phyloP scores from a whole-genome alignment of 2,797 vertebrate species.

The Cyclura pinguis region DNA sequence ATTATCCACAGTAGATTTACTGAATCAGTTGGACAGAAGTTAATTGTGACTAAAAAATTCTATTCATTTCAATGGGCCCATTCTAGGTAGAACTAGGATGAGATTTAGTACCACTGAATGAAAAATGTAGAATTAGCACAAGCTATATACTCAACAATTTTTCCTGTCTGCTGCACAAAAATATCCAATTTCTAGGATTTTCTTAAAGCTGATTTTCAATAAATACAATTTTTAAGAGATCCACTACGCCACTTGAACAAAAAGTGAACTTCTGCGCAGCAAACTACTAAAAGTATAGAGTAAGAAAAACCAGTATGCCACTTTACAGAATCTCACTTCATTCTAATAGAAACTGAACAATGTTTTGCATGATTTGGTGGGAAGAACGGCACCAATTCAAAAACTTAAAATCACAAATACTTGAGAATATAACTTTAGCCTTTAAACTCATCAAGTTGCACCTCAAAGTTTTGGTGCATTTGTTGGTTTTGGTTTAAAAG shows the following conservation, averaged over 20 bases:
- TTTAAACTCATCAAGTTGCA: slow-evolving; percentile 14
- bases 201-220: background rate
- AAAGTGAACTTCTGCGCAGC: background rate
- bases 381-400: background rate
- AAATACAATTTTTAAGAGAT: background rate
- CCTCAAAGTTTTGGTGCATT: slow-evolving; percentile 48
- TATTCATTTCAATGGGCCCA: background rate
- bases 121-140: background rate
- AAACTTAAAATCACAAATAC: background rate
- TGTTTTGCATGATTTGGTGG: background rate
- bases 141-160: background rate
- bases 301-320: background rate
- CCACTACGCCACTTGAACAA: background rate
- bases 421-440: background rate
- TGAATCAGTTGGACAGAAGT: too few relatives aligned
- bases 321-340: background rate
- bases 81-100: background rate
- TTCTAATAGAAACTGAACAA: slow-evolving; percentile 6
- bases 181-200: background rate
- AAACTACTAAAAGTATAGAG: background rate
- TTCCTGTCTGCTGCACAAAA: background rate
- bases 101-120: background rate
- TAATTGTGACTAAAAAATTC: background rate
- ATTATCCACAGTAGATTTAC: too few relatives aligned
- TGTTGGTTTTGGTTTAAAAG: slow-evolving; percentile 45